phyloP scores from a whole-genome alignment of 2,888 invertebrate species.

The Chirona hameri region DNA sequence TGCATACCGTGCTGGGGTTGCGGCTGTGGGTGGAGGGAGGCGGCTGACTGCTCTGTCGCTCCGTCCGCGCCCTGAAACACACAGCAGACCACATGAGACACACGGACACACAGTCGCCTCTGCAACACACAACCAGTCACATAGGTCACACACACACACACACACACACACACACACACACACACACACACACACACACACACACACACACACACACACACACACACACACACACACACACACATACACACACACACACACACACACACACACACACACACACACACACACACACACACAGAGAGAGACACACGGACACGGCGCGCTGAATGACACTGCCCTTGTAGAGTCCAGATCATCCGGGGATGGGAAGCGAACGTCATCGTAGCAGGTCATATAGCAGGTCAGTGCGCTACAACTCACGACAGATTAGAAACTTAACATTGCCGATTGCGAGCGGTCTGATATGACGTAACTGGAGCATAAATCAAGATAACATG shows the following conservation, averaged over 20 bases:
- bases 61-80: not conserved
- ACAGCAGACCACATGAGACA: not conserved
- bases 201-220: not conserved
- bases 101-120: not conserved
- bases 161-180: not conserved
- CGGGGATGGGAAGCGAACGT: no score
- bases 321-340: no score
- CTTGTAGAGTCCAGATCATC: no score
- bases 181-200: not conserved
- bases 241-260: not conserved
- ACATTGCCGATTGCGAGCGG: no score
- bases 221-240: not conserved
- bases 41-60: not conserved
- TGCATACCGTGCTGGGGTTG: not conserved
- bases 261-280: not conserved
- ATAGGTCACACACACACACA: not conserved
- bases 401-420: no score
- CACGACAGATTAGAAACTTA: no score
- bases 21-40: not conserved
- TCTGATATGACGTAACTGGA: no score
- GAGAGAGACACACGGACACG: not conserved
- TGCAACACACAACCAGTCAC: no score
- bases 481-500: no score
- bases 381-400: no score
- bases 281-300: not conserved